Conservation (phyloP, 2,113 vertebrate species). For the Oncorhynchus nerka region DNA sequence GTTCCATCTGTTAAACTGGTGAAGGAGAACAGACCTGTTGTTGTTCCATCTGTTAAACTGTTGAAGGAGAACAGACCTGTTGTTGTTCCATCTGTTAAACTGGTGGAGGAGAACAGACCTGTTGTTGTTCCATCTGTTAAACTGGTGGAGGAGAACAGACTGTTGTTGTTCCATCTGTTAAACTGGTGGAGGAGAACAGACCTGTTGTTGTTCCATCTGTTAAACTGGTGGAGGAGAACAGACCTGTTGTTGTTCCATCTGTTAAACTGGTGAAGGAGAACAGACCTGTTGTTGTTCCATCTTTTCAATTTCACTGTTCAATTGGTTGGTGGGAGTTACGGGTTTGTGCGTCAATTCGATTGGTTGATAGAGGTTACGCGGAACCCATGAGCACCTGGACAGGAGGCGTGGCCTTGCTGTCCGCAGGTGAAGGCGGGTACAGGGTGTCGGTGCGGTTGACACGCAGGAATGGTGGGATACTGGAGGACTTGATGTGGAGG, state of each 20-base stretch:
- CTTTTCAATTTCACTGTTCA: not conserved
- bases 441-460: slow-evolving; percentile 79
- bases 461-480: slow-evolving; percentile 84
- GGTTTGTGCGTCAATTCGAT: not conserved
- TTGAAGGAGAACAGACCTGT: too few relatives aligned
- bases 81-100: not conserved
- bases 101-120: not conserved
- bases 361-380: slow-evolving; percentile 34
- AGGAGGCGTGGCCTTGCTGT: slow-evolving; percentile 66
- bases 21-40: not conserved
- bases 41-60: not conserved
- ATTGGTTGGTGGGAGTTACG: not conserved
- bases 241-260: too few relatives aligned
- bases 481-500: slow-evolving; percentile 90
- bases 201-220: not conserved
- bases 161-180: not conserved
- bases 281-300: not conserved
- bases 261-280: too few relatives aligned
- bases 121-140: not conserved
- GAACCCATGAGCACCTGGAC: slow-evolving; percentile 84
- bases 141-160: too few relatives aligned
- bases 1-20: not conserved
- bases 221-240: too few relatives aligned
- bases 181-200: not conserved
- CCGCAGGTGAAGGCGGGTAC: slow-evolving; percentile 72